These are phyloP conservation scores for Coregonus sp. DNA, from an alignment of 2,797 vertebrate genomes.

Conservation along the genomic window DNA sequence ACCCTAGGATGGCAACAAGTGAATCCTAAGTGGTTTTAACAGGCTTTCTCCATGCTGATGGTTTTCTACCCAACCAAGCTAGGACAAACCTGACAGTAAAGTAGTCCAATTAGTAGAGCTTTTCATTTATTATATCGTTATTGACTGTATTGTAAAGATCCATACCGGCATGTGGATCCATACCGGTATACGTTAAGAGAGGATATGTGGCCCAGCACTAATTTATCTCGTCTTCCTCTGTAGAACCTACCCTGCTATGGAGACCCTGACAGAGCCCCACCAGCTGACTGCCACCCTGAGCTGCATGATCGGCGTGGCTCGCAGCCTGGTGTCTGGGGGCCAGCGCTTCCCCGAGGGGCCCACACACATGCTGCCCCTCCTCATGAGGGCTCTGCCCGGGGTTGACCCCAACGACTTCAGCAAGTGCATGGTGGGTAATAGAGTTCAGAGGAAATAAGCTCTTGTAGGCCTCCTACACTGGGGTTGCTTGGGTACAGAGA, in stretches of 20 bases:
- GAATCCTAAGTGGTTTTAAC: too few relatives aligned
- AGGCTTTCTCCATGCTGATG: too few relatives aligned
- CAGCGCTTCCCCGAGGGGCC: slow-evolving; percentile 92
- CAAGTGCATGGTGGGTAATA: slow-evolving; percentile 92
- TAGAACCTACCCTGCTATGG: slow-evolving; percentile 95
- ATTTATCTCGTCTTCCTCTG: background rate
- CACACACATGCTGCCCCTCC: slow-evolving; percentile 94
- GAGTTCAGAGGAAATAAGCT: background rate
- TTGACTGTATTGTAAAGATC: too few relatives aligned
- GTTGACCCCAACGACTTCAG: slow-evolving; percentile 99
- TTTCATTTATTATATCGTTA: too few relatives aligned
- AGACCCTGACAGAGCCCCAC: slow-evolving; percentile 96
- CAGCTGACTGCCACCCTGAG: slow-evolving; percentile 96
- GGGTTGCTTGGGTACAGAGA: background rate
- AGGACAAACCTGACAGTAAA: too few relatives aligned
- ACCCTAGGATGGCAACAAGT: too few relatives aligned
- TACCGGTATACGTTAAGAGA: too few relatives aligned
- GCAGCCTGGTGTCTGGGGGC: slow-evolving; percentile 90
- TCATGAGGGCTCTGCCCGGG: slow-evolving; percentile 95
- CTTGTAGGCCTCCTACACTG: too few relatives aligned
- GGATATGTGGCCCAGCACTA: too few relatives aligned
- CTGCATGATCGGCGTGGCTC: slow-evolving; percentile 95
- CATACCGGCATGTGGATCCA: too few relatives aligned
- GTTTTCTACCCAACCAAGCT: too few relatives aligned
- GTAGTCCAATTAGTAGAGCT: too few relatives aligned